phyloP scores from a whole-genome alignment of 2,888 invertebrate genomes.

The Drosophila cracens region DNA sequence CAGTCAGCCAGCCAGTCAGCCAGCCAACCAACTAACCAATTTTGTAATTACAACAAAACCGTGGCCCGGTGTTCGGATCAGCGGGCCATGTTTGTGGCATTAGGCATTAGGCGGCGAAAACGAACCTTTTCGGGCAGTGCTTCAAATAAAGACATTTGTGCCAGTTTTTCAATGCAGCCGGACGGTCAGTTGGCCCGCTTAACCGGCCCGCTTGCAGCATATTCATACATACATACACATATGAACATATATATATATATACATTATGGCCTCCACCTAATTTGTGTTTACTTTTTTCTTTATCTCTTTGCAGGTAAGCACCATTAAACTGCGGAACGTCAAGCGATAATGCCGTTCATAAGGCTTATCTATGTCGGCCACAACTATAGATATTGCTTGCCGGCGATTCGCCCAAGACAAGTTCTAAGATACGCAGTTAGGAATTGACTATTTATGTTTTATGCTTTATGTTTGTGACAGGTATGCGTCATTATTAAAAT shows the following conservation, averaged over 20 bases:
- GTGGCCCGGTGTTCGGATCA: constrained; percentile 35
- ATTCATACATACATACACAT: background rate
- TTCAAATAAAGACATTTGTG: constrained; percentile 74
- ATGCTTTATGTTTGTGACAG: background rate
- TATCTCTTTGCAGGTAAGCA: constrained; percentile 72
- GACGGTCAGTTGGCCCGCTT: constrained; percentile 31
- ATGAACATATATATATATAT: constrained; percentile 12
- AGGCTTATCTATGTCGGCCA: constrained; percentile 67
- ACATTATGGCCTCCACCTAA: constrained; percentile 46
- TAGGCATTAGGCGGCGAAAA: constrained; percentile 42
- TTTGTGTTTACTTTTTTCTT: constrained; percentile 48
- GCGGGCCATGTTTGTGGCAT: constrained; percentile 37
- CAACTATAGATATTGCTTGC: constrained; percentile 35
- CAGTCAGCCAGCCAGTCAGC: background rate
- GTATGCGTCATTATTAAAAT: background rate
- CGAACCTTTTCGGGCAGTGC: constrained; percentile 50
- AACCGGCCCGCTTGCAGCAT: constrained; percentile 20
- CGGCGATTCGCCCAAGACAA: constrained; percentile 19
- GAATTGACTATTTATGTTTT: background rate
- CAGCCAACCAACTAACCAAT: constrained; percentile 46
- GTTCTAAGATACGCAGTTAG: background rate
- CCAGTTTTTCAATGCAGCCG: constrained; percentile 58
- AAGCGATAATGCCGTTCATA: constrained; percentile 47
- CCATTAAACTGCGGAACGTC: constrained; percentile 22
- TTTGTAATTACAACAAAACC: constrained; percentile 71